Conservation (phyloP, 2,888 invertebrate species). For the Erebia ligea region DNA sequence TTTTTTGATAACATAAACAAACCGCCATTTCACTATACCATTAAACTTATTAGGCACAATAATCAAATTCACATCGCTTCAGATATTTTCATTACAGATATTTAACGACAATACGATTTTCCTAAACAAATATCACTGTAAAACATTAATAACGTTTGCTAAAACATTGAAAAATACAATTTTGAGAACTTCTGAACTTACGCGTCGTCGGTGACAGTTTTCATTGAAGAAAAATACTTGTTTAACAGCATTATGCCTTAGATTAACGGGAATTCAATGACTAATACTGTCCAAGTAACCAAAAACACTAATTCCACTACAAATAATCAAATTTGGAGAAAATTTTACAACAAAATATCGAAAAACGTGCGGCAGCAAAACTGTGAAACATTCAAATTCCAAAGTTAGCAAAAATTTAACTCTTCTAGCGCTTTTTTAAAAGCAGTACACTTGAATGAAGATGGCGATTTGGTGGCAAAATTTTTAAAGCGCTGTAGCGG, state of each 20-base stretch:
- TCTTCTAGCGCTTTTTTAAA: conserved; percentile 11
- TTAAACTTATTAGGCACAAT: not conserved
- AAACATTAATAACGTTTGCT: not conserved
- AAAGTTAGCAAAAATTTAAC: not conserved
- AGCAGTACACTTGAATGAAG: too few species aligned
- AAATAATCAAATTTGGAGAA: not conserved
- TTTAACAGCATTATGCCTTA: conserved; percentile 47
- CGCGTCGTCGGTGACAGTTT: not conserved
- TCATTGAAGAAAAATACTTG: conserved; percentile 59
- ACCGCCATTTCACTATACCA: too few species aligned
- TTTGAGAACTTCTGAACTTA: not conserved
- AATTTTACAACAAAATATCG: not conserved
- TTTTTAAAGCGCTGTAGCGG: conserved; percentile 14
- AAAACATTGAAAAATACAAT: conserved; percentile 1
- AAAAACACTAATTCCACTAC: not conserved
- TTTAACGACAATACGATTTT: not conserved
- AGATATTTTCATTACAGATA: conserved; percentile 40
- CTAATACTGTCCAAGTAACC: not conserved
- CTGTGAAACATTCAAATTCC: not conserved
- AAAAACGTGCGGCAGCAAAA: too few species aligned
- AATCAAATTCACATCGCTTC: not conserved
- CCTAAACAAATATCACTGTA: not conserved
- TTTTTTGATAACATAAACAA: too few species aligned
- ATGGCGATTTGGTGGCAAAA: not conserved
- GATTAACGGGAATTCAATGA: not conserved